Percentiles rank a stretch among this genome's conserved stretches.
Evolutionary conservation across 2,797 vertebrate species (phyloP).

Genomic region (Propithecus deckenii): DNA sequence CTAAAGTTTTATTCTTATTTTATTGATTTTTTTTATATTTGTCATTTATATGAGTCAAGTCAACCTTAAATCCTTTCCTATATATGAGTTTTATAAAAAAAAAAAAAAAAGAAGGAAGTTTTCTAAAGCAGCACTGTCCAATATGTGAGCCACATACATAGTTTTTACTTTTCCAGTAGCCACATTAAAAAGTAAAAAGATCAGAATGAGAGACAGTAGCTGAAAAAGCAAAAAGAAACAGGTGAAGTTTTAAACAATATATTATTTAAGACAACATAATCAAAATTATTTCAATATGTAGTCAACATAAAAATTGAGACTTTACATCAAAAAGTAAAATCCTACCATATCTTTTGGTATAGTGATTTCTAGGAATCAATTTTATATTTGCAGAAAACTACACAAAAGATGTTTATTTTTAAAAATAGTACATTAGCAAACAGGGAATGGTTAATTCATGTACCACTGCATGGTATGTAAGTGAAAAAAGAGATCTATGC

Average conservation of each 20-base stretch:
- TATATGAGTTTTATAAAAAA: not conserved
- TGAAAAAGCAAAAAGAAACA: not conserved
- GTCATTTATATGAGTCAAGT: not conserved
- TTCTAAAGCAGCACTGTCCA: not conserved
- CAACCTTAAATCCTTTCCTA: not conserved
- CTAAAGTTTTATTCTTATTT: not conserved
- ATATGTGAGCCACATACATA: not conserved
- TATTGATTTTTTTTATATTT: constrained; percentile 15
- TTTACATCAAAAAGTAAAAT: constrained; percentile 1
- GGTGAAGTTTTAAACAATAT: not conserved
- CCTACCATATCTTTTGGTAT: not conserved
- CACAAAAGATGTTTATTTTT: not conserved
- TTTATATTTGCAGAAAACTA: not conserved
- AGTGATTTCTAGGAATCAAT: constrained; percentile 7
- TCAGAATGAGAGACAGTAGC: not conserved
- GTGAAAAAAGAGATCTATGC: not conserved
- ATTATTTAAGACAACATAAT: not conserved
- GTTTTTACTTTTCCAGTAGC: not conserved
- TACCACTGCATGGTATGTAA: not conserved
- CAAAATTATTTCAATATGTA: not conserved
- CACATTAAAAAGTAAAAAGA: constrained; percentile 1
- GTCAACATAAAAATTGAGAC: not conserved
- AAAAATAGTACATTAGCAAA: constrained; percentile 42
- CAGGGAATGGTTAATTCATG: not conserved
- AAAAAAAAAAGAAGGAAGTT: not conserved